Base-by-base conservation (phyloP, 1,140 invertebrate genomes). In the Microplitis mediator region DNA sequence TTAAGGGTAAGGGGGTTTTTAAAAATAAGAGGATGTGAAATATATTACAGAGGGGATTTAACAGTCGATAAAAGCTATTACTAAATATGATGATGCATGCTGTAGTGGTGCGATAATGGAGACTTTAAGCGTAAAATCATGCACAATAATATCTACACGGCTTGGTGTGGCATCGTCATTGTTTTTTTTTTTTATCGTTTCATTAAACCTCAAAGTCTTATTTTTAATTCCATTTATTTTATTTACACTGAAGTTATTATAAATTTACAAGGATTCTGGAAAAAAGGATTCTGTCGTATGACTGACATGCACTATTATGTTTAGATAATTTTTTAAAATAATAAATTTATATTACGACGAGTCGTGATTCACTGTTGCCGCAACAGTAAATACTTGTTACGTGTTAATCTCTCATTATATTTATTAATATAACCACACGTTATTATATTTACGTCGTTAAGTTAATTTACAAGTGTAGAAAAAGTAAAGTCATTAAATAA, bases 121-220 rank as follows among this genome's bases (percentile, higher is more conserved):
- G 67, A 11, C 6, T 39, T 69, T 3, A 69, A 61, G 54, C 58
- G 51, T 69, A 13, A 66, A 60, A 16, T 67, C 65, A 67, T 66
- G 23, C 65, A 69, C 66, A 69, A 73, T 34, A 3, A 6, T 45
- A 9, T 45, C 39, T 45, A 45, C 36, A 69, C 68, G 79, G 79
- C 84, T 86, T 86, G 84, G 83, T 80, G 82, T 84, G 82, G 80
- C 84, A 86, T 84, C 76, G 77, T 79, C 70, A 77, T 71, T 74
- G 76, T 35, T 62, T n/a, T 62, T 32, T 11, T 23, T 6, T 4
- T 13, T 61, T 34, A 62, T 31, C 6, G 13, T 4, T 14, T n/a
- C 8, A n/a, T 34, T 36, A 23, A 58, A 16, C 16, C 16, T 31
- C 23, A 23, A 23, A 23, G 23, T 39, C 13, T 36, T 6, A 13